Evolutionary conservation across 2,888 invertebrate species (phyloP).

Genomic region (Hyalella azteca): DNA sequence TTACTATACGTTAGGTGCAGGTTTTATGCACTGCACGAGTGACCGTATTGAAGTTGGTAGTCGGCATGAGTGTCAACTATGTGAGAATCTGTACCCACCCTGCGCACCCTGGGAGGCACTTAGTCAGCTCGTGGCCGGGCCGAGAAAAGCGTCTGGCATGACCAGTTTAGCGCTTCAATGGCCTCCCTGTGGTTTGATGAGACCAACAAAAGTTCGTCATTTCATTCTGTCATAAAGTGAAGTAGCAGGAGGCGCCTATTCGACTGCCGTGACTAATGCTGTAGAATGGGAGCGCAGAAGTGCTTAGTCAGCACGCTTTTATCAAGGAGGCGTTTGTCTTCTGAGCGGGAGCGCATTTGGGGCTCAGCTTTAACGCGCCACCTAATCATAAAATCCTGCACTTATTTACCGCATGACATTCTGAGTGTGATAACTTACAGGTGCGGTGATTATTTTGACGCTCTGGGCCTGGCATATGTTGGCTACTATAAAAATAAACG

Average conservation of each 20-base stretch:
- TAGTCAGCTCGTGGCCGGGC: slow-evolving; percentile 4
- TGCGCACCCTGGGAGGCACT: slow-evolving; percentile 6
- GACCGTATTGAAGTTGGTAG: too few relatives aligned
- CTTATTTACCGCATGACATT: slow-evolving; percentile 13
- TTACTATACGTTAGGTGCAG: too few relatives aligned
- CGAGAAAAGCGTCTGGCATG: slow-evolving; percentile 12
- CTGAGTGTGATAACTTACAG: too few relatives aligned
- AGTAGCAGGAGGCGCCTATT: slow-evolving; percentile 32
- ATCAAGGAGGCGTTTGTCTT: neutral
- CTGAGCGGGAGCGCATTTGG: slow-evolving; percentile 10
- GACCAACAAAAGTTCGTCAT: slow-evolving; percentile 34
- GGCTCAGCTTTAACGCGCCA: slow-evolving; percentile 2
- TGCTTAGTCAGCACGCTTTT: slow-evolving; percentile 29
- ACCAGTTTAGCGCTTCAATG: slow-evolving; percentile 27
- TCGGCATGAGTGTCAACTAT: too few relatives aligned
- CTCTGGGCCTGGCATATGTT: too few relatives aligned
- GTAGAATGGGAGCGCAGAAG: slow-evolving; percentile 20
- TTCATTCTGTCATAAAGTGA: slow-evolving; percentile 35
- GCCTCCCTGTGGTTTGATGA: slow-evolving; percentile 32
- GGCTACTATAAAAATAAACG: too few relatives aligned
- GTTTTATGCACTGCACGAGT: too few relatives aligned
- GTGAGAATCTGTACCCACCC: too few relatives aligned
- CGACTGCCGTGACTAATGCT: slow-evolving; percentile 33
- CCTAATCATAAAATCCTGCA: neutral
- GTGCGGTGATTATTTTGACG: too few relatives aligned